Conservation (phyloP, 2,797 vertebrate genomes). For the Enteromius fasciolatus region DNA sequence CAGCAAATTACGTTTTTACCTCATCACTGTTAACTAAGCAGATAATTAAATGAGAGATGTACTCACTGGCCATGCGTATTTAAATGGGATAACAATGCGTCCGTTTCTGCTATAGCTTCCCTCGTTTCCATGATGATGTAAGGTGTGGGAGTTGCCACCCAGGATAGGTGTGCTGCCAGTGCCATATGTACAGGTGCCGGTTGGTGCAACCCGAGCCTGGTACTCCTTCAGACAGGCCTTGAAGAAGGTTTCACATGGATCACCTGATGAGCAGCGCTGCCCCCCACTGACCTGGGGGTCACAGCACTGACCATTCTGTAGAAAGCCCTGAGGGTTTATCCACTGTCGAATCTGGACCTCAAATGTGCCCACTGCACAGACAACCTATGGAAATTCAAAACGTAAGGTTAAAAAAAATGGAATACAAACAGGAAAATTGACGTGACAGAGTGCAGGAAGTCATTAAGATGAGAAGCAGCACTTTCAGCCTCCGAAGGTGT, state of each 20-base stretch:
- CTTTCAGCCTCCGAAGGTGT: conserved; percentile 3
- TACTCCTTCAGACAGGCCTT: conserved; percentile 85
- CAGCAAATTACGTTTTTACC: too few relatives aligned
- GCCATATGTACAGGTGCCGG: conserved; percentile 79
- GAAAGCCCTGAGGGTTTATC: conserved; percentile 75
- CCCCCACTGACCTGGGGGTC: conserved; percentile 70
- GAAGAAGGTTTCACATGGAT: conserved; percentile 82
- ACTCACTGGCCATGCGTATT: conserved; percentile 86
- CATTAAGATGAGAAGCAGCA: conserved; percentile 18
- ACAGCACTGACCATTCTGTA: conserved; percentile 79
- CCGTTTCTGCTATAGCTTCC: conserved; percentile 66
- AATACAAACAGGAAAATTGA: conserved; percentile 35
- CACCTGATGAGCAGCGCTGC: conserved; percentile 72
- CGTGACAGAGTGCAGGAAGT: neutral
- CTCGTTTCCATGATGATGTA: conserved; percentile 66
- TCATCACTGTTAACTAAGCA: neutral
- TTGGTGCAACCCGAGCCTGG: conserved; percentile 75
- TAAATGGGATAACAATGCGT: conserved; percentile 80
- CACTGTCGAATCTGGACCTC: conserved; percentile 82
- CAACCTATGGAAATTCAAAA: conserved; percentile 63
- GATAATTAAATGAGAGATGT: conserved; percentile 42
- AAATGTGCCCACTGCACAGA: conserved; percentile 75
- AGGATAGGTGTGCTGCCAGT: conserved; percentile 74
- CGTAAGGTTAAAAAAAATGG: neutral
- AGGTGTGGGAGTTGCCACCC: conserved; percentile 77